Conservation (phyloP, 2,888 invertebrate genomes). For the Eupithecia abbreviata region DNA sequence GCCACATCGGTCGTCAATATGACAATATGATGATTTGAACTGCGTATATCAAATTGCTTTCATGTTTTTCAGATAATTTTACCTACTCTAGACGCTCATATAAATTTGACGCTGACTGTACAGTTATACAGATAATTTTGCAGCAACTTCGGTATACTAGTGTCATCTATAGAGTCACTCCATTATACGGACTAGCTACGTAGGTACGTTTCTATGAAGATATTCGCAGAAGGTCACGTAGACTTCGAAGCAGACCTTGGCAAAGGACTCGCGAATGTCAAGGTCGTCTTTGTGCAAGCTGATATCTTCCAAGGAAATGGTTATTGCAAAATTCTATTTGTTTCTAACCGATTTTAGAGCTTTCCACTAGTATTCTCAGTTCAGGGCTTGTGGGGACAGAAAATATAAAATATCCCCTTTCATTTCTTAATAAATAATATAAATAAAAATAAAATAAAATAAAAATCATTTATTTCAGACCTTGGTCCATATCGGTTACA, state of each 20-base stretch:
- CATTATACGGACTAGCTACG: background rate
- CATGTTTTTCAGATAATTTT: no score
- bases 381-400: background rate
- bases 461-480: no score
- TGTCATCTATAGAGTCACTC: background rate
- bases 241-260: slow-evolving; percentile 5
- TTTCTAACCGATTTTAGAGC: background rate
- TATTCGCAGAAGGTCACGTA: slow-evolving; percentile 1
- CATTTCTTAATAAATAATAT: no score
- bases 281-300: background rate
- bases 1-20: no score
- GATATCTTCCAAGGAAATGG: background rate
- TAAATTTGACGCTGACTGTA: no score
- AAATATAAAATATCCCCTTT: no score
- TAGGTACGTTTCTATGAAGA: background rate
- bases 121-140: no score
- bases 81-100: no score
- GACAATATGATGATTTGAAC: no score
- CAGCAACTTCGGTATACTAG: background rate
- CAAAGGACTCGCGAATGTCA: slow-evolving; percentile 10
- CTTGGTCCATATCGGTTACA: no score
- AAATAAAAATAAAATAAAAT: no score
- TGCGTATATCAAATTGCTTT: no score
- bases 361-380: background rate
- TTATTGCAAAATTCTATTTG: background rate